These are phyloP conservation scores for Drosophila infuscata DNA, from an alignment of 2,888 invertebrate species.

Conservation along the genomic window DNA sequence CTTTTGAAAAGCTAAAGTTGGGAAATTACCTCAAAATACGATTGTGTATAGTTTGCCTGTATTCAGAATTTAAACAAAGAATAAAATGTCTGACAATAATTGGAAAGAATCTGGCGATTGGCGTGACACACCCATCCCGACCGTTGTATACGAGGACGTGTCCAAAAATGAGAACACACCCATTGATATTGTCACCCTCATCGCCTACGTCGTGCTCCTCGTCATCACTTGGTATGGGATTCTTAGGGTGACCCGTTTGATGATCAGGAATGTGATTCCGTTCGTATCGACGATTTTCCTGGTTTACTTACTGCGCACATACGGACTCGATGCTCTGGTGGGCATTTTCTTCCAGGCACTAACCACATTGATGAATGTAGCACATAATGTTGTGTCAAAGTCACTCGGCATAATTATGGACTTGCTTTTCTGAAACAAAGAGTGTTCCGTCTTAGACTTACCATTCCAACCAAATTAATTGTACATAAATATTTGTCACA, in stretches of 20 bases:
- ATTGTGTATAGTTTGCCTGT: neutral
- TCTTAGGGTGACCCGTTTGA: constrained; percentile 57
- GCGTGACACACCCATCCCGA: constrained; percentile 30
- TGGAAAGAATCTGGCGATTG: constrained; percentile 32
- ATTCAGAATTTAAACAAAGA: neutral
- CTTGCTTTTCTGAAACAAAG: neutral
- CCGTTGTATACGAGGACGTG: constrained; percentile 68
- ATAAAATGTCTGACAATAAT: constrained; percentile 19
- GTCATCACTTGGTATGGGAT: constrained; percentile 73
- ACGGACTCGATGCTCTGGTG: constrained; percentile 15
- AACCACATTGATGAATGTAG: neutral
- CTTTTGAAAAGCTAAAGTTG: constrained; percentile 10
- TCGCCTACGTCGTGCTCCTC: constrained; percentile 67
- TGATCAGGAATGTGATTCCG: constrained; percentile 74
- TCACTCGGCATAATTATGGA: neutral
- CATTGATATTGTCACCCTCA: constrained; percentile 54
- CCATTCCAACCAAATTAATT: constrained; percentile 22
- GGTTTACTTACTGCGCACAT: constrained; percentile 26
- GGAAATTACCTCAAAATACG: constrained; percentile 1
- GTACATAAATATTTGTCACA: neutral
- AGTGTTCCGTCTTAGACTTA: neutral
- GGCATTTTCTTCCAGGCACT: constrained; percentile 4
- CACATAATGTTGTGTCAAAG: constrained; percentile 6
- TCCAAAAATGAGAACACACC: constrained; percentile 65
- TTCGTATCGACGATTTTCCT: constrained; percentile 56